A percentile compares a stretch with the other conserved stretches of the same genome.
These are phyloP conservation scores for Diabrotica undecimpunctata DNA, from an alignment of 1,140 invertebrate species.

Conservation along the genomic window DNA sequence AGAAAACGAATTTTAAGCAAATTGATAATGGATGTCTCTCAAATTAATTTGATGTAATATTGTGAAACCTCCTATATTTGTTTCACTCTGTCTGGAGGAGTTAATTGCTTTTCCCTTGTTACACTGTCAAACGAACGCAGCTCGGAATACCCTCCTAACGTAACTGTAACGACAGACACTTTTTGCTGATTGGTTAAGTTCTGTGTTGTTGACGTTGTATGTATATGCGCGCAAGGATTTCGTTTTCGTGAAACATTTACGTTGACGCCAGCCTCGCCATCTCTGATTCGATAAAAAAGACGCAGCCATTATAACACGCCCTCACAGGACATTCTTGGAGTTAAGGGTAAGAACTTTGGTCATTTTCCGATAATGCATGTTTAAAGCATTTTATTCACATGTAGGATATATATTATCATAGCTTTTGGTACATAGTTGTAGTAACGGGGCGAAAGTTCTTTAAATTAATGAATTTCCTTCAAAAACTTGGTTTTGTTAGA, in stretches of 20 bases:
- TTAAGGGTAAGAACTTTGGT: conserved; percentile 44
- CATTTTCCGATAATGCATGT: conserved; percentile 27
- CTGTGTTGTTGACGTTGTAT: not conserved
- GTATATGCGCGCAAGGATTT: not conserved
- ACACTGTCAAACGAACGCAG: too few species aligned
- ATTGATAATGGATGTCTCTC: too few species aligned
- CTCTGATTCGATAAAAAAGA: conserved; percentile 45
- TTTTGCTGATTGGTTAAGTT: too few species aligned
- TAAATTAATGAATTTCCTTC: not conserved
- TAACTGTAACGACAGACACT: too few species aligned
- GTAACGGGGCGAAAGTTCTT: not conserved
- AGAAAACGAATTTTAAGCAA: too few species aligned
- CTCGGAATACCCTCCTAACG: too few species aligned
- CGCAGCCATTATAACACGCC: conserved; percentile 50
- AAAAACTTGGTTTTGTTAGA: not conserved
- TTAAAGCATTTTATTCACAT: not conserved
- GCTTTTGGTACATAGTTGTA: not conserved
- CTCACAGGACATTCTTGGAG: conserved; percentile 55
- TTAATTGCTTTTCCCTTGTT: too few species aligned
- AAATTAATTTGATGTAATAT: too few species aligned
- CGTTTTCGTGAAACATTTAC: not conserved
- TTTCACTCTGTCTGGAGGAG: too few species aligned
- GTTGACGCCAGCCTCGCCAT: conserved; percentile 42
- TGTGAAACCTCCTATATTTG: too few species aligned
- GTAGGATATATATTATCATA: not conserved